Conservation (phyloP, 2,888 invertebrate species). For the Mythimna albipuncta region DNA sequence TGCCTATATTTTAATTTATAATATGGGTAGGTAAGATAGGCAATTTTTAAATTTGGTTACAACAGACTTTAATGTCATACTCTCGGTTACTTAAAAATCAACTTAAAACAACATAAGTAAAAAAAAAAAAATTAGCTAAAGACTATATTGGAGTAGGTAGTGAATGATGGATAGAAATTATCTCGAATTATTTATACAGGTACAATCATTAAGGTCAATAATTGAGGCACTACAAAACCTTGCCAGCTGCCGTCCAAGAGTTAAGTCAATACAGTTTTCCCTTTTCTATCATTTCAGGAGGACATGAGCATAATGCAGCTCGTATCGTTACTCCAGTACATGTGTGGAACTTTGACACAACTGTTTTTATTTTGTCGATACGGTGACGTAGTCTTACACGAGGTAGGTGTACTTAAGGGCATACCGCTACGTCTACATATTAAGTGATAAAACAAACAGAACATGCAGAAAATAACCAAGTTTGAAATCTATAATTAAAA, state of each 20-base stretch:
- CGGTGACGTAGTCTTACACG: constrained; percentile 77
- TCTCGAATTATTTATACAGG: no score
- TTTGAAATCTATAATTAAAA: neutral
- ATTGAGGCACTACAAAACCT: no score
- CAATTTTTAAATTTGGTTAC: neutral
- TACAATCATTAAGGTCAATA: no score
- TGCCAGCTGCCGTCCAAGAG: no score
- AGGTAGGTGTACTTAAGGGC: constrained; percentile 62
- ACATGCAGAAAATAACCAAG: no score
- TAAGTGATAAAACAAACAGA: neutral
- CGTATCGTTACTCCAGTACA: constrained; percentile 77
- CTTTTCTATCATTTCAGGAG: constrained; percentile 66
- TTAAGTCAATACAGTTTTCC: no score
- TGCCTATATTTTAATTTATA: neutral
- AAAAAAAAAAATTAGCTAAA: no score
- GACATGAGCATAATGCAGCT: constrained; percentile 76
- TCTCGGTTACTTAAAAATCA: no score
- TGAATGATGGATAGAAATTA: no score
- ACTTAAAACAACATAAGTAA: no score
- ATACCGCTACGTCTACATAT: neutral
- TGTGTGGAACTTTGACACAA: constrained; percentile 78
- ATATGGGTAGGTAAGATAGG: neutral
- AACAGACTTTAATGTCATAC: no score
- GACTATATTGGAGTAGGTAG: no score
- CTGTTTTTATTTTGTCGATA: constrained; percentile 81